phyloP scores from a whole-genome alignment of 2,113 vertebrate species.

The Dendropsophus ebraccatus region DNA sequence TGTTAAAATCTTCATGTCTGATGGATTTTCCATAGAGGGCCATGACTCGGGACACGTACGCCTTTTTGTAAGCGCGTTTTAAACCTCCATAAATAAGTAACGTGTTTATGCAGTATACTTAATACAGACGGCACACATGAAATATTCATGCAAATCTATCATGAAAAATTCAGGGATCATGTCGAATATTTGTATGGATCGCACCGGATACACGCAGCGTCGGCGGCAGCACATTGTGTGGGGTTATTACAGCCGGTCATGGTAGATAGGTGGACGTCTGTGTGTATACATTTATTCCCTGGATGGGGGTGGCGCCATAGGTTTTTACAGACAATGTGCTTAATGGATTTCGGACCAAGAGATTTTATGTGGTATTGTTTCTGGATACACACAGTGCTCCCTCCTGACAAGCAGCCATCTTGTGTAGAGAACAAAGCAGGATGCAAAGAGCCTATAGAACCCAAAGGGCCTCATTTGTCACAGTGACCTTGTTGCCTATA shows the following conservation, averaged over 20 bases:
- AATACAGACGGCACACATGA: constrained; percentile 40
- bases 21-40: neutral
- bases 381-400: neutral
- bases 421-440: no score
- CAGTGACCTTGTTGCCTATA: neutral
- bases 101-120: constrained; percentile 30
- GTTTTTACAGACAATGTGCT: neutral
- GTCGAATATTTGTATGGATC: constrained; percentile 22
- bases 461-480: neutral
- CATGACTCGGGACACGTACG: neutral
- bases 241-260: neutral
- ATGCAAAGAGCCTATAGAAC: neutral
- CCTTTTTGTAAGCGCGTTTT: constrained; percentile 27
- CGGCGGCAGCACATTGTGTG: neutral
- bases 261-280: no score
- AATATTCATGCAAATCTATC: constrained; percentile 51
- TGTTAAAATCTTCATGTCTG: neutral
- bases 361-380: neutral
- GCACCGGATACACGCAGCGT: neutral
- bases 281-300: neutral
- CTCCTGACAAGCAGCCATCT: no score
- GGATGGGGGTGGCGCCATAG: no score
- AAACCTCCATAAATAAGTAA: constrained; percentile 54
- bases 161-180: constrained; percentile 48
- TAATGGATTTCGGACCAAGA: neutral